Percentiles rank a stretch among this genome's conserved stretches.
phyloP scores from a whole-genome alignment of 2,113 vertebrate genomes.

The Monarcha castaneiventris region DNA sequence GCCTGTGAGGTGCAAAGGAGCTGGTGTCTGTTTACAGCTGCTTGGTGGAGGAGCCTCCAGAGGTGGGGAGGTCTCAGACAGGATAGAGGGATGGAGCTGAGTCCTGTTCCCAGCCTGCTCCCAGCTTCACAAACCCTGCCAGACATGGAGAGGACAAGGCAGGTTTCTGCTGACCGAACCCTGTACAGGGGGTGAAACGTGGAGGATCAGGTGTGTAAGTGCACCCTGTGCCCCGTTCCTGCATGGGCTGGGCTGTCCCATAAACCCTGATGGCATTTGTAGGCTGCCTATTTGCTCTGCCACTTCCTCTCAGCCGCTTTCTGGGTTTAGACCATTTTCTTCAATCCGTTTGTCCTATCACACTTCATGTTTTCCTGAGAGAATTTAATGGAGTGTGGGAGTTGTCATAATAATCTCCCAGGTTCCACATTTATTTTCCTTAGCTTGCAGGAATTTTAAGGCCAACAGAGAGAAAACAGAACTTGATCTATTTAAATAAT shows the following conservation, averaged over 20 bases:
- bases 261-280: not conserved
- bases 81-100: not conserved
- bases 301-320: not conserved
- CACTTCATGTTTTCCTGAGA: not conserved
- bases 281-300: not conserved
- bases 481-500: not conserved
- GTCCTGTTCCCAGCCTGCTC: not conserved
- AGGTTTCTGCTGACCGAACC: not conserved
- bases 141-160: not conserved
- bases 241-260: rapidly evolving
- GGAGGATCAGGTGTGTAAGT: rapidly evolving
- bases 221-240: not conserved
- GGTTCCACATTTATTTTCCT: slow-evolving; percentile 29
- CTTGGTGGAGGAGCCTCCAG: not conserved
- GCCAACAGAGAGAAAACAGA: not conserved
- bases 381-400: slow-evolving; percentile 40
- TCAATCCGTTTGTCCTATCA: not conserved
- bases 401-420: not conserved
- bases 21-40: not conserved
- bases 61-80: not conserved
- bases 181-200: not conserved
- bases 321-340: not conserved
- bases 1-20: not conserved
- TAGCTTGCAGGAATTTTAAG: slow-evolving; percentile 17
- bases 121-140: not conserved